phyloP scores from a whole-genome alignment of 2,797 vertebrate species.

The Myiotriccus ornatus region DNA sequence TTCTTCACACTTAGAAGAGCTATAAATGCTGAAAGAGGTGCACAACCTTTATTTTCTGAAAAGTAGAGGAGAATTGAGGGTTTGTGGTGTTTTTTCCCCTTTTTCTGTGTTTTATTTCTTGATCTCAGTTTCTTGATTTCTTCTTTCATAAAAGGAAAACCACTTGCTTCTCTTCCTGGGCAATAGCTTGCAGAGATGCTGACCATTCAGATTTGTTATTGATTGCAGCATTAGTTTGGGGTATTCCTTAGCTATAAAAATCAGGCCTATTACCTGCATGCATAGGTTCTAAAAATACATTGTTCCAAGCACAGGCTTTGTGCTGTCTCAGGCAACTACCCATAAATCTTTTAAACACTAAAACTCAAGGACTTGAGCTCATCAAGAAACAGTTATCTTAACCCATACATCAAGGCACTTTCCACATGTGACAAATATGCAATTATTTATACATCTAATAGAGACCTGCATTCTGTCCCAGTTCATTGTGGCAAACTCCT shows the following conservation, averaged over 20 bases:
- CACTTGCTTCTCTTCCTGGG: neutral
- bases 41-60: neutral
- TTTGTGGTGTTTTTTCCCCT: neutral
- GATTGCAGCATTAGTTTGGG: neutral
- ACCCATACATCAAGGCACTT: neutral
- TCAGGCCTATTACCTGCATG: neutral
- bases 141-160: neutral
- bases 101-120: neutral
- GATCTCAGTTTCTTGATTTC: neutral
- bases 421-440: neutral
- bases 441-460: constrained; percentile 36
- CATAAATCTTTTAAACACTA: constrained; percentile 35
- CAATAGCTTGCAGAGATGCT: neutral
- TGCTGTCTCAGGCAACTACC: neutral
- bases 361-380: constrained; percentile 36
- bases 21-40: neutral
- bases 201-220: neutral
- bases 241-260: constrained; percentile 2
- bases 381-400: constrained; percentile 24
- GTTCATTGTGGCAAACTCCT: constrained; percentile 1
- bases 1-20: constrained; percentile 4
- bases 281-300: neutral
- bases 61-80: neutral
- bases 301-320: neutral
- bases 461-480: neutral